Evolutionary conservation across 92 coral and sea anemone genomes (phyloP).

Genomic region (Porites lobata): DNA sequence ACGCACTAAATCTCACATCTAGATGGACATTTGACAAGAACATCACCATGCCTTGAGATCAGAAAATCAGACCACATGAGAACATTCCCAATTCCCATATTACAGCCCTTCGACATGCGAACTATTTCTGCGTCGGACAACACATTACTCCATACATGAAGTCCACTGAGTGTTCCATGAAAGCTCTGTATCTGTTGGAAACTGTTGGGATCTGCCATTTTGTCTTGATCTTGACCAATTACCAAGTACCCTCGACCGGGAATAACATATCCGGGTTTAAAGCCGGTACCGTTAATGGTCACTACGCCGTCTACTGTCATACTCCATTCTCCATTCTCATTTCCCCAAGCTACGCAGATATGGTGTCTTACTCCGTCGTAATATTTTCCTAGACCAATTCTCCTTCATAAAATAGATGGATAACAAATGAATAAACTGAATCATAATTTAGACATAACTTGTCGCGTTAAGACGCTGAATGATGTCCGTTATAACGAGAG

Average conservation of each 20-base stretch:
- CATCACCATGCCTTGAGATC: neutral
- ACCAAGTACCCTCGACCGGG: neutral
- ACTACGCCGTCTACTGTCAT: neutral
- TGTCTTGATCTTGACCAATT: conserved; percentile 34
- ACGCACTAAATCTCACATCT: neutral
- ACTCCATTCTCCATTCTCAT: neutral
- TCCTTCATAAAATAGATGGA: neutral
- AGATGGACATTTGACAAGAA: neutral
- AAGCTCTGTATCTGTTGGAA: neutral
- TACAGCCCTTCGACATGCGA: conserved; percentile 15
- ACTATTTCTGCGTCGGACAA: neutral
- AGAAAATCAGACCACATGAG: conserved; percentile 18
- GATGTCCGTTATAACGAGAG: no score
- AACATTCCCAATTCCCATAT: neutral
- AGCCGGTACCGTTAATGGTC: neutral
- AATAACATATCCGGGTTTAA: neutral
- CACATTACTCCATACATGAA: conserved; percentile 13
- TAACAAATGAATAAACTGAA: neutral
- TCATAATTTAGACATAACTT: no score
- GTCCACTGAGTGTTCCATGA: conserved; percentile 25
- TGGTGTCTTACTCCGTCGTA: conserved; percentile 11
- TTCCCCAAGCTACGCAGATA: conserved; percentile 4
- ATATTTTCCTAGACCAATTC: neutral
- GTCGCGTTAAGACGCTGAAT: no score
- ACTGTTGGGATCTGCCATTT: neutral